Conservation (phyloP, 2,888 invertebrate genomes). For the Mythimna ferrago region DNA sequence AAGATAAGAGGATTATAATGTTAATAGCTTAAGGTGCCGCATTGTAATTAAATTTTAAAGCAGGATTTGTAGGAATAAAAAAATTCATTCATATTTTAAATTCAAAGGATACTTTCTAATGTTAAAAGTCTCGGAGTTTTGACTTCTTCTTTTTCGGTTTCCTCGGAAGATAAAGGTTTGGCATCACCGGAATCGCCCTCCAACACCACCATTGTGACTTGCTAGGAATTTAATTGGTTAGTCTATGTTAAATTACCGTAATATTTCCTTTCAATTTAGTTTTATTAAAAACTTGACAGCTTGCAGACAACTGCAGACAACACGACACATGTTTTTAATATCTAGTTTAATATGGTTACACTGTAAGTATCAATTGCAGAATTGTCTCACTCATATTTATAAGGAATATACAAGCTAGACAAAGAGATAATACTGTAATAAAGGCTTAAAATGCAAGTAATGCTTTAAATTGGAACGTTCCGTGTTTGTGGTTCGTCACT, state of each 20-base stretch:
- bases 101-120: constrained; percentile 91
- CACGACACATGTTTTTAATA: constrained; percentile 57
- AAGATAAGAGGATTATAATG: constrained; percentile 1
- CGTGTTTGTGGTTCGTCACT: constrained; percentile 25
- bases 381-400: not conserved
- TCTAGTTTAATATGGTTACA: not conserved
- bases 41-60: not conserved
- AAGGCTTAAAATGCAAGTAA: not conserved
- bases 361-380: not conserved
- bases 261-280: constrained; percentile 6
- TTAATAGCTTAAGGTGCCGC: not conserved
- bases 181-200: constrained; percentile 84
- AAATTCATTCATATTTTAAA: not conserved
- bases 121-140: constrained; percentile 83
- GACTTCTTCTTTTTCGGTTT: constrained; percentile 78
- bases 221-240: constrained; percentile 37
- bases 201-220: constrained; percentile 80
- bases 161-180: constrained; percentile 77
- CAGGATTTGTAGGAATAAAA: not conserved
- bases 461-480: constrained; percentile 5
- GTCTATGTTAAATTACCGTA: not conserved
- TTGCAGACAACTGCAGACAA: constrained; percentile 55
- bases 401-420: not conserved
- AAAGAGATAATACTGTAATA: not conserved
- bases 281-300: constrained; percentile 30